Evolutionary conservation across 92 coral and sea anemone genomes (phyloP).

Genomic region (Parazoanthus swiftii): DNA sequence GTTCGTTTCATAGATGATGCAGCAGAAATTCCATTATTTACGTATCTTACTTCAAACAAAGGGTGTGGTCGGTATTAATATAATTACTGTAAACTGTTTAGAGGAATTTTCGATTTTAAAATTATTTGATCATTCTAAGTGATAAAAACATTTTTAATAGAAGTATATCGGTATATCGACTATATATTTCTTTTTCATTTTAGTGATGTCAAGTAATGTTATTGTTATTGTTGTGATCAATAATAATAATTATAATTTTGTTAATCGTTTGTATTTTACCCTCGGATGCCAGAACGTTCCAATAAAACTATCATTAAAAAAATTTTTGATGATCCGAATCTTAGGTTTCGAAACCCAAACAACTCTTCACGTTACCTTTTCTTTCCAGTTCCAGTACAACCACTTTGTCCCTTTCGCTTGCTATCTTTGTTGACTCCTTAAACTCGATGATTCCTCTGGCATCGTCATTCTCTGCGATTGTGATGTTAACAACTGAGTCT

Average conservation of each 20-base stretch:
- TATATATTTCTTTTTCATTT: too few relatives aligned
- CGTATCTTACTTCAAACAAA: too few relatives aligned
- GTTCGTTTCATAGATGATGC: neutral
- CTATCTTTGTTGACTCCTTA: slow-evolving; percentile 58
- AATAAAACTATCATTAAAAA: too few relatives aligned
- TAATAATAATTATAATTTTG: too few relatives aligned
- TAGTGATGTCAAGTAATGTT: too few relatives aligned
- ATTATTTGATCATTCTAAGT: neutral
- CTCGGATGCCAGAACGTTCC: too few relatives aligned
- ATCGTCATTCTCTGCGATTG: slow-evolving; percentile 81
- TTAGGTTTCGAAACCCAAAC: neutral
- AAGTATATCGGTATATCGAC: neutral
- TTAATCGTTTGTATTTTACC: too few relatives aligned
- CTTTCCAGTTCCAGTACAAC: slow-evolving; percentile 65
- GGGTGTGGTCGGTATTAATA: neutral
- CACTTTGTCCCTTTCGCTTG: slow-evolving; percentile 69
- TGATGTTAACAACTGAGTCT: slow-evolving; percentile 58
- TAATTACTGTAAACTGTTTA: neutral
- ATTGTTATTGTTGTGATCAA: too few relatives aligned
- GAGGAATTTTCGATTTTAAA: neutral
- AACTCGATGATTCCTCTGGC: slow-evolving; percentile 90
- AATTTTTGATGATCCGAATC: neutral
- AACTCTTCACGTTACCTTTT: slow-evolving; percentile 56
- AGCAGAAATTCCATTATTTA: neutral
- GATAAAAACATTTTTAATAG: neutral